Percentiles rank a stretch among this genome's conserved stretches.
Evolutionary conservation across 2,797 vertebrate genomes (phyloP).

Genomic region (Myiotriccus ornatus): DNA sequence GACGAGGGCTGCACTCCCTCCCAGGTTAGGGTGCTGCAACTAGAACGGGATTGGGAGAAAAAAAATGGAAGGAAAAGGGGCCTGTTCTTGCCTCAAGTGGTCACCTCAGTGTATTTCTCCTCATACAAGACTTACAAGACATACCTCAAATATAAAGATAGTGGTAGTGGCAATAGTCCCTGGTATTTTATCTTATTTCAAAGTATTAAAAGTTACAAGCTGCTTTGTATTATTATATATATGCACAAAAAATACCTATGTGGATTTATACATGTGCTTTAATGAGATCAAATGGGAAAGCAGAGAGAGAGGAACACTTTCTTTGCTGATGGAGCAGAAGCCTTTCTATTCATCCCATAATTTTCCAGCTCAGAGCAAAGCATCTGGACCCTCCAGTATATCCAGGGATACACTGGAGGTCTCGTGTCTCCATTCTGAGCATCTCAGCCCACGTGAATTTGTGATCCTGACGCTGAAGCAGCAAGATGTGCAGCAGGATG

Average conservation of each 20-base stretch:
- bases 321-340: neutral
- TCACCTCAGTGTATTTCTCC: neutral
- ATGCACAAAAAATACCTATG: neutral
- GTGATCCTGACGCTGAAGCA: neutral
- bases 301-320: neutral
- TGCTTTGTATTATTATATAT: neutral
- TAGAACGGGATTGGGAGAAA: neutral
- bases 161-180: neutral
- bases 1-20: neutral
- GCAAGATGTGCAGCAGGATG: neutral
- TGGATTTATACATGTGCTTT: neutral
- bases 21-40: neutral
- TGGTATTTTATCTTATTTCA: neutral
- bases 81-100: neutral
- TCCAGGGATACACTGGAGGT: accelerated
- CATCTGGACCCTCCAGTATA: neutral
- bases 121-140: neutral
- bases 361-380: neutral
- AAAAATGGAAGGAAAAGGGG: neutral
- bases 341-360: neutral
- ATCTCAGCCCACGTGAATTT: neutral
- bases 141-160: neutral
- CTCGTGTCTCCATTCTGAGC: neutral
- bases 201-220: neutral
- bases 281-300: neutral